Conservation (phyloP, 2,113 vertebrate species). For the Osmerus mordax region DNA sequence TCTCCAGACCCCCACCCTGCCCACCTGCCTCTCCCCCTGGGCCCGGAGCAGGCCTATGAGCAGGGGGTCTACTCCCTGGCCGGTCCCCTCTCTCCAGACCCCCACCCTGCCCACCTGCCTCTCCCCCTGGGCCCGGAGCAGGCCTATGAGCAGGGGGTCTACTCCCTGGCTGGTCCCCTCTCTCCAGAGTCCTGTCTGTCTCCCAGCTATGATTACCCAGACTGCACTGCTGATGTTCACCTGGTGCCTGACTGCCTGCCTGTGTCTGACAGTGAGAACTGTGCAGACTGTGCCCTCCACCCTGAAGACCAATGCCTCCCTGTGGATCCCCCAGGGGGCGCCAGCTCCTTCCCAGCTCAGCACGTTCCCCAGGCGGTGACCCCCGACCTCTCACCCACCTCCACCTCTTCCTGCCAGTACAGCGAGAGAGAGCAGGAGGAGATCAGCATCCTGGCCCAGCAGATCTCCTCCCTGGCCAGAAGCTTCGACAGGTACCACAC, state of each 20-base stretch:
- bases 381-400: slow-evolving; percentile 37
- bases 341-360: slow-evolving; percentile 30
- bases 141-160: slow-evolving; percentile 31
- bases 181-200: slow-evolving; percentile 42
- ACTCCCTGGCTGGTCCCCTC: not conserved
- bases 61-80: not conserved
- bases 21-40: slow-evolving; percentile 23
- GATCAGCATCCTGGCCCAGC: slow-evolving; percentile 74
- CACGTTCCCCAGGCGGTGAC: slow-evolving; percentile 30
- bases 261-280: slow-evolving; percentile 40
- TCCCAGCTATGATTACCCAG: slow-evolving; percentile 42
- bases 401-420: slow-evolving; percentile 38
- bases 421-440: slow-evolving; percentile 59
- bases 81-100: slow-evolving; percentile 2
- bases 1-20: slow-evolving; percentile 42
- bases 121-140: slow-evolving; percentile 19
- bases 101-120: slow-evolving; percentile 37
- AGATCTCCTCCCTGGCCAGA: slow-evolving; percentile 77
- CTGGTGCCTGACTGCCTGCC: slow-evolving; percentile 65
- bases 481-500: slow-evolving; percentile 64
- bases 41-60: slow-evolving; percentile 33
- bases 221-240: slow-evolving; percentile 40
- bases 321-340: slow-evolving; percentile 45
- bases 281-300: slow-evolving; percentile 51
- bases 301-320: slow-evolving; percentile 49